Evolutionary conservation across 2,797 vertebrate species (phyloP), one percentile per base, ranked within the genome.

Genomic region (Tachyglossus aculeatus): DNA sequence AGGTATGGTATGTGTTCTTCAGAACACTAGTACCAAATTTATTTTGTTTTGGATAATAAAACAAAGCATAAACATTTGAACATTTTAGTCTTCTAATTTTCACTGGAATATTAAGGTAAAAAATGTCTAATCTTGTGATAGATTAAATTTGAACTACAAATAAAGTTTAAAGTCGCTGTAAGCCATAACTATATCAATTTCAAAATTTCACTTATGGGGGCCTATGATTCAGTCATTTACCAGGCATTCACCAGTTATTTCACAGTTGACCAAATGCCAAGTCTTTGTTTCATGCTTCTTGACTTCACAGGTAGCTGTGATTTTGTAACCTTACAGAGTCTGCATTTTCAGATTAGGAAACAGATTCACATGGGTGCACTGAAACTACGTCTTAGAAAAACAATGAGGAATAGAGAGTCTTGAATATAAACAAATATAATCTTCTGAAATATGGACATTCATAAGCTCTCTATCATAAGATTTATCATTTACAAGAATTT

Each of bases 221-320:
- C 52, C 50, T 70, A 56, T 81, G 80, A 84, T 75, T 83, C 81
- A 86, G 70, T 72, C 65, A 50, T 45, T 81, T 52, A 74, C 24
- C 81, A 86, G 70, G 72, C 65, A 50, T 45, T 81, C 52, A 74
- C 24, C 74, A 87, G 73, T 88, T 81, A 84, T 77, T 60, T 68
- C 58, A 63, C 58, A 77, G 65, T 66, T 32, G 65, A 68, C 22
- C 69, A 84, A 82, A 84, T 50, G 67, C 52, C 63, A 84, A 55
- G 32, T 62, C 59, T 74, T 78, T 78, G 64, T 57, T 80, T 57
- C 55, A 55, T 80, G 70, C 67, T 65, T 81, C 72, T 74, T 47
- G 63, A 83, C 76, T 71, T 24, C 71, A 71, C 33, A 71, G 21
- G 39, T 47, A 87, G 59, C 71, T 75, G 40, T 60, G 64, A 82